These are phyloP conservation scores for Melanerpes aurifrons DNA, from an alignment of 2,113 vertebrate species.

Conservation along the genomic window DNA sequence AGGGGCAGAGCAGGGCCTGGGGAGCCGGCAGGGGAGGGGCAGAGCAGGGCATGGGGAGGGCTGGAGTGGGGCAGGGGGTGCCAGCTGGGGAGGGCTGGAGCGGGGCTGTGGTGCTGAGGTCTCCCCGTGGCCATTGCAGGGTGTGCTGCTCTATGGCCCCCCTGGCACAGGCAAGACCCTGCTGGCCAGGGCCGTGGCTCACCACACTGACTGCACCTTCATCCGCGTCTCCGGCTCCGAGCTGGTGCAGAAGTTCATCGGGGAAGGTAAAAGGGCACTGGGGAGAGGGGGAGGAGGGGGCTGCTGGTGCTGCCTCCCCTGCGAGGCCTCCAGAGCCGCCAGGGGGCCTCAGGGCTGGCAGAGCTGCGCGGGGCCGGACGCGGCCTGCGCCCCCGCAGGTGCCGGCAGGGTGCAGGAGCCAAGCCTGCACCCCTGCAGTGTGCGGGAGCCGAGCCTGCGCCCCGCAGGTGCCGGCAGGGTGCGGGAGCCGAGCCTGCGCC, in stretches of 20 bases:
- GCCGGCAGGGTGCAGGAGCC: constrained; percentile 96
- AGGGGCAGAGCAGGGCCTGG: no score
- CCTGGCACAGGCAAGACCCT: constrained; percentile 97
- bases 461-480: constrained; percentile 82
- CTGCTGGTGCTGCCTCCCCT: no score
- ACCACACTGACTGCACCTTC: constrained; percentile 98
- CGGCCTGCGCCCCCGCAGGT: constrained; percentile 64
- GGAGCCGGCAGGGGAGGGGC: no score
- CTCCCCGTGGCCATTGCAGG: constrained; percentile 54
- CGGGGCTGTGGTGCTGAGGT: neutral
- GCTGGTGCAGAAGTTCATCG: constrained; percentile 93
- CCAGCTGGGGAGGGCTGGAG: no score
- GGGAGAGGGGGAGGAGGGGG: no score
- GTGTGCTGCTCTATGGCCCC: constrained; percentile 95
- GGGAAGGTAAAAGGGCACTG: neutral
- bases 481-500: no score
- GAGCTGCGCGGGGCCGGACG: no score
- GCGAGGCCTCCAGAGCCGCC: accelerated
- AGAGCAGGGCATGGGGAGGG: no score
- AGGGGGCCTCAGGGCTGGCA: accelerated
- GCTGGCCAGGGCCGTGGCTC: constrained; percentile 94
- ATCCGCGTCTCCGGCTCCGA: constrained; percentile 98
- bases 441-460: constrained; percentile 80
- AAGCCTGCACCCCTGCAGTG: constrained; percentile 78
- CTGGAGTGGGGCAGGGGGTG: no score